These are phyloP conservation scores for human DNA, from an alignment of 2,113 vertebrate species.

Conservation along the genomic window GRCh38 chr14:68060501-68061000, in stretches of 20 bases:
- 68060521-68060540: not conserved
- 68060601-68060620: not conserved
- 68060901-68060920: too few species aligned
- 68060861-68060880: not conserved
- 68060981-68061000: too few species aligned
- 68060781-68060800: not conserved
- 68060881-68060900: too few species aligned
- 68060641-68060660: not conserved
- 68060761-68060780: not conserved
- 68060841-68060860: not conserved
- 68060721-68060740: not conserved
- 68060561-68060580: not conserved
- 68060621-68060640: not conserved
- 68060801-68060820: not conserved
- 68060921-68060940: too few species aligned
- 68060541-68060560: not conserved
- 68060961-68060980: too few species aligned
- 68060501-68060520: not conserved
- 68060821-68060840: not conserved
- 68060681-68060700: not conserved
- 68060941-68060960: too few species aligned
- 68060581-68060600: not conserved
- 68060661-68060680: not conserved
- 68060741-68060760: slow-evolving; percentile 9
- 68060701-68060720: not conserved